These are phyloP conservation scores for Prorops nasuta DNA, from an alignment of 1,140 invertebrate species.

Conservation along the genomic window DNA sequence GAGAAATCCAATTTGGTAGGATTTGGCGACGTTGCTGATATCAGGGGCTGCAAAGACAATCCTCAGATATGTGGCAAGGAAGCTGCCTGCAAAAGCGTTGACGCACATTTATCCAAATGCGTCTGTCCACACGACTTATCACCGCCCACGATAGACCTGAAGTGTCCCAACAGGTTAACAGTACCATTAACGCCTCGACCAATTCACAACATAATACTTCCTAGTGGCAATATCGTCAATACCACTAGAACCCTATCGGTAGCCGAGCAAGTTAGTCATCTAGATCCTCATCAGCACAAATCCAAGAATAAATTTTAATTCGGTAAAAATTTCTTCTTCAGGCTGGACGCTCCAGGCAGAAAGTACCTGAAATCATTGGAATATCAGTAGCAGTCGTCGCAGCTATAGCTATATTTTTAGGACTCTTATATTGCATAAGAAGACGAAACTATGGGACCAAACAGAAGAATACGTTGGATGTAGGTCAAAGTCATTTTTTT, in stretches of 20 bases:
- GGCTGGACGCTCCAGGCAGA: conserved; percentile 38
- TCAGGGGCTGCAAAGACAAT: conserved; percentile 35
- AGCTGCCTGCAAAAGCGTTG: conserved; percentile 59
- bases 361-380: conserved; percentile 46
- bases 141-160: conserved; percentile 61
- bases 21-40: no score
- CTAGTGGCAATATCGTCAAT: conserved; percentile 50
- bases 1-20: no score
- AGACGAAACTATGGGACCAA: conserved; percentile 32
- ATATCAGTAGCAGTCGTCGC: conserved; percentile 38
- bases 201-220: conserved; percentile 64
- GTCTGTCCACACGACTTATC: conserved; percentile 66
- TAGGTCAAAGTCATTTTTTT: conserved; percentile 19
- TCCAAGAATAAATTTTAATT: no score
- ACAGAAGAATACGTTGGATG: conserved; percentile 20
- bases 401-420: conserved; percentile 33
- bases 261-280: conserved; percentile 45
- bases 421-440: conserved; percentile 37
- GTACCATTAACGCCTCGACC: conserved; percentile 59
- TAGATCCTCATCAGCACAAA: no score
- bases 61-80: conserved; percentile 62
- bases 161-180: conserved; percentile 64
- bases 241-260: conserved; percentile 42
- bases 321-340: conserved; percentile 26
- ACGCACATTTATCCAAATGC: conserved; percentile 60